These are phyloP conservation scores for Chrysodeixis includens DNA, from an alignment of 2,888 invertebrate genomes.

Conservation along the genomic window DNA sequence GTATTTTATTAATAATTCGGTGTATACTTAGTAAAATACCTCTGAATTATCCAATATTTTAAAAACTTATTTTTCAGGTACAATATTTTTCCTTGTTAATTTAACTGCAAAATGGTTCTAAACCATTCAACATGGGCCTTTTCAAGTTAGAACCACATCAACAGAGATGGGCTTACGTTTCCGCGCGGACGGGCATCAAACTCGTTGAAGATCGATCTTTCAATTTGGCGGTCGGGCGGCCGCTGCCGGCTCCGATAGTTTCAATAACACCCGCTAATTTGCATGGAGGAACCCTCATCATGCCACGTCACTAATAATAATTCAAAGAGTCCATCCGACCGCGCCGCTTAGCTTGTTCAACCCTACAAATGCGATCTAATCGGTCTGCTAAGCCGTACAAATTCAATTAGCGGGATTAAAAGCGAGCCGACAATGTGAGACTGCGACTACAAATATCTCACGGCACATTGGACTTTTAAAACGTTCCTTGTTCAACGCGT, in stretches of 20 bases:
- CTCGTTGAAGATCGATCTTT: constrained; percentile 60
- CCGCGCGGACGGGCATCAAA: constrained; percentile 50
- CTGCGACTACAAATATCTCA: constrained; percentile 54
- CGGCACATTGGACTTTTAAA: constrained; percentile 40
- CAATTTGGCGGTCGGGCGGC: constrained; percentile 53
- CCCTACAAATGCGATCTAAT: constrained; percentile 71
- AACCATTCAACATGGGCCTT: constrained; percentile 49
- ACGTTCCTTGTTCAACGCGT: constrained; percentile 31
- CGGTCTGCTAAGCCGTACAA: constrained; percentile 73
- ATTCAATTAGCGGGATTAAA: constrained; percentile 74
- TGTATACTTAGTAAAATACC: too few relatives aligned
- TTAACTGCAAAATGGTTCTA: constrained; percentile 27
- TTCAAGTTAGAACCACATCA: constrained; percentile 40
- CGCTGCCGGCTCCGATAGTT: constrained; percentile 53
- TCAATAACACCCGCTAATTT: constrained; percentile 62
- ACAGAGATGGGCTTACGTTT: constrained; percentile 44
- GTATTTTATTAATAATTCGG: too few relatives aligned
- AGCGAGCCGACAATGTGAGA: constrained; percentile 53
- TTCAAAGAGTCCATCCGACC: constrained; percentile 60
- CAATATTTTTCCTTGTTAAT: background rate
- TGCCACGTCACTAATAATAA: constrained; percentile 60
- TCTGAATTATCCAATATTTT: too few relatives aligned
- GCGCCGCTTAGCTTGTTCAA: constrained; percentile 58
- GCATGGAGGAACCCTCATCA: constrained; percentile 59
- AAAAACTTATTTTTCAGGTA: too few relatives aligned